Evolutionary conservation across 2,888 invertebrate species (phyloP), one percentile per base, ranked within the genome.

Genomic region (Lydus trimaculatus): DNA sequence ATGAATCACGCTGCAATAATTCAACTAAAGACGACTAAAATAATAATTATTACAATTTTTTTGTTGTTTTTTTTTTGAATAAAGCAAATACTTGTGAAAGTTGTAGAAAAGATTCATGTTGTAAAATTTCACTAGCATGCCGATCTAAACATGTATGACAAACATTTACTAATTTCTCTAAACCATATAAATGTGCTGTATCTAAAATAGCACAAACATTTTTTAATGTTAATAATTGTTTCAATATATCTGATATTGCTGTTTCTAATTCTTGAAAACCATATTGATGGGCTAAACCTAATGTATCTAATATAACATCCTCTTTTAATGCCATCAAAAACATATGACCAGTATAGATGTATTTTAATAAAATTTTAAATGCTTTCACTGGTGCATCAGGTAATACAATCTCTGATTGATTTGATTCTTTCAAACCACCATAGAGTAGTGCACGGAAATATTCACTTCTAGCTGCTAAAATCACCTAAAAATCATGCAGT

Each of bases 191-290:
- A 85, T 93, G 90, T 15, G 98, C 97, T 0, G 97, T 94, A 83
- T 98, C 98, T 76, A 97, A 91, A 76, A 99, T 95, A n/a, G 94
- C 90, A 85, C 98, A 98, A 0, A 98, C 96, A 86, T 98, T 99
- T 79, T 91, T 89, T 64, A 95, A 88, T 64, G 93, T 94, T 67
- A 99, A 88, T 80, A 95, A 92, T 82, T 96, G 94, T 73, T 94
- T 91, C 76, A 99, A 87, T 85, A 97, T 97, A 80, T 98, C 96
- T 0, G 97, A 97, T 76, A 99, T 94, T 31, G 97, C 92, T 0
- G 91, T 87, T 88, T 99, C 98, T 75, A 99, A 85, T 84, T 97
- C 95, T 69, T 89, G 90, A 86, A 99, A 98, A 69, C 97, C 97
- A 87, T 97, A 99, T 84, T 97, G 94, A 87, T 99, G 97, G 39